Conservation (phyloP, 35 echinoderm and acorn worm genomes). For the Lytechinus variegatus region DNA sequence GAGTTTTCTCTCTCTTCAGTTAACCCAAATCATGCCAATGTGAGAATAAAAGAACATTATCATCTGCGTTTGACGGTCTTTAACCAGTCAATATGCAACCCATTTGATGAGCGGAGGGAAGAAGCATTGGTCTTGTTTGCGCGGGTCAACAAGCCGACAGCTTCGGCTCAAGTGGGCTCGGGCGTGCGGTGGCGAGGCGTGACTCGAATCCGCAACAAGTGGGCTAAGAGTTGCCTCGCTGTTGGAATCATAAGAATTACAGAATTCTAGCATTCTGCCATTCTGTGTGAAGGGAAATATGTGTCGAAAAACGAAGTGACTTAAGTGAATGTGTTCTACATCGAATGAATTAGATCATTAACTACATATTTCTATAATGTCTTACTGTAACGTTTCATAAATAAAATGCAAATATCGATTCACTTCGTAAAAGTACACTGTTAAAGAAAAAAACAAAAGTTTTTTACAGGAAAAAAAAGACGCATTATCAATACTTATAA, state of each 20-base stretch:
- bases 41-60: not conserved
- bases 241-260: not conserved
- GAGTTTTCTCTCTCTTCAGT: not conserved
- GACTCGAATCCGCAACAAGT: conserved; percentile 18
- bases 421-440: no score
- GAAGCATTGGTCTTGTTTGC: not conserved
- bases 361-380: no score
- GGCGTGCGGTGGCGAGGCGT: not conserved
- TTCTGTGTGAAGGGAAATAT: not conserved
- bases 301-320: not conserved
- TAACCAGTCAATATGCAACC: not conserved
- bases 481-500: no score
- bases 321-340: no score
- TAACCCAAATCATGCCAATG: not conserved
- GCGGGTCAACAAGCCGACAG: conserved; percentile 5
- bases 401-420: no score
- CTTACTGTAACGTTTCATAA: no score
- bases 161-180: conserved; percentile 35
- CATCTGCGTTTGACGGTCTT: not conserved
- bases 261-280: not conserved
- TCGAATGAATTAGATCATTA: no score
- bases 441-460: no score
- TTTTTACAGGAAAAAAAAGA: no score
- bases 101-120: not conserved
- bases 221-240: not conserved